Evolutionary conservation across 2,888 invertebrate species (phyloP).

Genomic region (Scaptomyza caliginosa): DNA sequence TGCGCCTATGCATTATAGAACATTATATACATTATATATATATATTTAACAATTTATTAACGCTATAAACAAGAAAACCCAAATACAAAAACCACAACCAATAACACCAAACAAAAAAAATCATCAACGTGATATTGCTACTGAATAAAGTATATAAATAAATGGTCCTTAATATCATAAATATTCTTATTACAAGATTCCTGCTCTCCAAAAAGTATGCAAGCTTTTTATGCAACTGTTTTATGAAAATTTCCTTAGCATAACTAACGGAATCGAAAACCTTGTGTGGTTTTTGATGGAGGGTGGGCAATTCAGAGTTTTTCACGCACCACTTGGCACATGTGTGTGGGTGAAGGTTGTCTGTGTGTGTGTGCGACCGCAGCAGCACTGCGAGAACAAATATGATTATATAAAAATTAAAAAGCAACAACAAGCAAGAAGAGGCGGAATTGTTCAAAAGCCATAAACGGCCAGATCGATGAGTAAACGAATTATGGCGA

Average conservation of each 20-base stretch:
- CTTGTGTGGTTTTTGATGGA: conserved; percentile 46
- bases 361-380: conserved; percentile 47
- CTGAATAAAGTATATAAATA: conserved; percentile 51
- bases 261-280: neutral
- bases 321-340: conserved; percentile 63
- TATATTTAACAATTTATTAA: conserved; percentile 38
- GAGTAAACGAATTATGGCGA: conserved; percentile 57
- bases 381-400: conserved; percentile 25
- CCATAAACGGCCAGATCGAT: conserved; percentile 66
- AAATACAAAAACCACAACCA: conserved; percentile 18
- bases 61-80: conserved; percentile 41
- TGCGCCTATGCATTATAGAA: conserved; percentile 52
- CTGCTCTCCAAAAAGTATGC: conserved; percentile 3
- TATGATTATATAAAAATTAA: conserved; percentile 25
- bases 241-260: neutral
- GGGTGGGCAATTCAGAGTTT: conserved; percentile 32
- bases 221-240: neutral
- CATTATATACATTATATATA: conserved; percentile 36
- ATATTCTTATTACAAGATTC: neutral
- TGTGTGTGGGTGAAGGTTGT: conserved; percentile 74
- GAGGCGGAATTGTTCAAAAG: conserved; percentile 49
- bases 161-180: conserved; percentile 43
- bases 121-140: conserved; percentile 76
- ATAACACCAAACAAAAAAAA: conserved; percentile 41
- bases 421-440: conserved; percentile 48